Base-by-base conservation (phyloP, 2,797 vertebrate genomes). In the Euthynnus affinis region DNA sequence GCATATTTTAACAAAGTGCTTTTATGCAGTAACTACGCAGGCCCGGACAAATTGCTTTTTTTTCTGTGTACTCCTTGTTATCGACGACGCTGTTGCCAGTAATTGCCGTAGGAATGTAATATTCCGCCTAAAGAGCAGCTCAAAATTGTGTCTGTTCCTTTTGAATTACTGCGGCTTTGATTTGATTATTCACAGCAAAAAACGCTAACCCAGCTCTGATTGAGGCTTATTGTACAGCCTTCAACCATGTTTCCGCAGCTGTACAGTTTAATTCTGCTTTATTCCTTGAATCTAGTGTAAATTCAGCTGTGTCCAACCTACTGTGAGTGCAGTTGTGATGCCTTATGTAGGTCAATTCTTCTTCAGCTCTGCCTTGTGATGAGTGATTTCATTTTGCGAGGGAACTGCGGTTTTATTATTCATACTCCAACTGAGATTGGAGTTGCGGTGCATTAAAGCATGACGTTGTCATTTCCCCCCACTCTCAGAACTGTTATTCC, bases 271-370 rank as follows among this genome's bases (percentile, higher is more conserved):
- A 76, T 51, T 57, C 77, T 8, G 55, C 84, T 84, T 88, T 62
- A 46, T 75, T 85, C 60, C 58, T 78, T 84, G 20, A 84, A 63
- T 90, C 76, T 79, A 59, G 87, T 91, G 83, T 87, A 84, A 92
- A 88, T 90, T 71, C 81, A 71, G 74, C 80, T 29, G 68, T 27
- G 44, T 71, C 78, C 88, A 81, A 78, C 44, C 14, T 68, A 59
- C 78, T 74, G 81, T 85, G 82, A 66, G 86, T 69, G 79, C 72
- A n/a, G 63, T 86, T 84, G 74, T 78, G 85, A 75, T 80, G 81
- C 78, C 82, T 83, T 91, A 94, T 93, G 89, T 94, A 93, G 94
- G 92, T 93, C 90, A 92, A 52, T 89, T 91, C 90, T 84, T 89
- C 85, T 82, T 74, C 56, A 23, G 78, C 90, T 79, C 75, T 78